Conservation (phyloP, 2,888 invertebrate genomes). For the Drosophila emarginata region DNA sequence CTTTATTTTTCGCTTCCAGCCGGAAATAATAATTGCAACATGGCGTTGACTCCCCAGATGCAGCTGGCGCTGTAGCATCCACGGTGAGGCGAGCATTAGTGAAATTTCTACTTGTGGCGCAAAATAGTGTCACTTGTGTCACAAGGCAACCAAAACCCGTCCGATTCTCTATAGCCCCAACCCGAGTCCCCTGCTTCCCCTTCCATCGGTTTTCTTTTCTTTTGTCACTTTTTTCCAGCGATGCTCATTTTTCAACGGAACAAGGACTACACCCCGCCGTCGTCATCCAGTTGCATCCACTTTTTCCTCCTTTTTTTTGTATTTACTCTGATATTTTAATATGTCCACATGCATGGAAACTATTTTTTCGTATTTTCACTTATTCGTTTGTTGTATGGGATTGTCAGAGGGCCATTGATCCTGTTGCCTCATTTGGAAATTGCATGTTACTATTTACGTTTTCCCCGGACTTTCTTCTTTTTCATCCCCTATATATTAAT, state of each 20-base stretch:
- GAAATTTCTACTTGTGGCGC: constrained; percentile 48
- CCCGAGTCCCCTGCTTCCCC: neutral
- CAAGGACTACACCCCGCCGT: constrained; percentile 34
- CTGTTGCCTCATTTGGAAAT: constrained; percentile 26
- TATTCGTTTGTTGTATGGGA: constrained; percentile 4
- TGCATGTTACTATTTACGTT: constrained; percentile 12
- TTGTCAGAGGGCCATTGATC: constrained; percentile 1
- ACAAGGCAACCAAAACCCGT: constrained; percentile 32
- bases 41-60: constrained; percentile 56
- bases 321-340: constrained; percentile 33
- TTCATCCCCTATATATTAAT: neutral
- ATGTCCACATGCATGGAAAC: constrained; percentile 36
- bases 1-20: constrained; percentile 69
- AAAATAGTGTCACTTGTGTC: constrained; percentile 54
- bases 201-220: constrained; percentile 2
- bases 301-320: neutral
- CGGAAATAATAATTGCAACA: constrained; percentile 76
- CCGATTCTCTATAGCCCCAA: neutral
- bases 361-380: constrained; percentile 18
- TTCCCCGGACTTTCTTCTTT: neutral
- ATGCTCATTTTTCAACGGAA: constrained; percentile 18
- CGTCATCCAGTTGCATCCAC: constrained; percentile 13
- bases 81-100: constrained; percentile 53
- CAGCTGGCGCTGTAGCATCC: constrained; percentile 22
- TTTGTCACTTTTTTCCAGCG: constrained; percentile 28